These are phyloP conservation scores for Chloropsis hardwickii DNA, from an alignment of 2,113 vertebrate species.

Conservation along the genomic window DNA sequence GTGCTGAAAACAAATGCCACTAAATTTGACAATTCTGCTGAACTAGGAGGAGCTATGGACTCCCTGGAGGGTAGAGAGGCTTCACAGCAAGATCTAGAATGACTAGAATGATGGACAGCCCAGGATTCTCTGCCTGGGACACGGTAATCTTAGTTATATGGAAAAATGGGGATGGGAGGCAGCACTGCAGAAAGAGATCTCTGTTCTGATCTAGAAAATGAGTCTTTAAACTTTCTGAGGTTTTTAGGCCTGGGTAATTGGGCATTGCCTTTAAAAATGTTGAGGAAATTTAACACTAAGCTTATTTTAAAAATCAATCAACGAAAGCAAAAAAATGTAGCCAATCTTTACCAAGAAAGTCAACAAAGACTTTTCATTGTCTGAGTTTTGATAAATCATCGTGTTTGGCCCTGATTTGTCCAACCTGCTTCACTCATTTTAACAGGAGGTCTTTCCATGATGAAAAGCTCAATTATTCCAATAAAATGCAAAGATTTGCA, in stretches of 20 bases:
- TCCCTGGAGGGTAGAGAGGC: not conserved
- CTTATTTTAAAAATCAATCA: not conserved
- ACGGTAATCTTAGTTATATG: accelerated
- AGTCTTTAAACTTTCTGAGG: not conserved
- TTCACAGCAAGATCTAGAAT: not conserved
- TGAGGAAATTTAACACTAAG: not conserved
- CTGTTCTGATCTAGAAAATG: not conserved
- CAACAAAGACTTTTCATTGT: not conserved
- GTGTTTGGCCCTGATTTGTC: not conserved
- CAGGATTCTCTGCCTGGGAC: not conserved
- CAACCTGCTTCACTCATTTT: not conserved
- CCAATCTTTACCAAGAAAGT: not conserved
- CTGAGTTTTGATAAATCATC: not conserved
- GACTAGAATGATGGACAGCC: not conserved
- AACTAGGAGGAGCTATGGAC: not conserved
- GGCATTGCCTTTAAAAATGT: not conserved
- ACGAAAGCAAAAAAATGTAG: not conserved
- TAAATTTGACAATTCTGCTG: not conserved
- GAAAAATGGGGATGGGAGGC: not conserved
- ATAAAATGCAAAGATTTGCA: not conserved
- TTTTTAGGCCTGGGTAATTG: not conserved
- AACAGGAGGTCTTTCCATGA: not conserved
- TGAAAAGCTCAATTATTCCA: not conserved
- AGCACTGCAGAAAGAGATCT: not conserved
- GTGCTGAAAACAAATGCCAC: not conserved